Evolutionary conservation across 2,113 vertebrate genomes (phyloP).

Genomic region (Bos javanicus): DNA sequence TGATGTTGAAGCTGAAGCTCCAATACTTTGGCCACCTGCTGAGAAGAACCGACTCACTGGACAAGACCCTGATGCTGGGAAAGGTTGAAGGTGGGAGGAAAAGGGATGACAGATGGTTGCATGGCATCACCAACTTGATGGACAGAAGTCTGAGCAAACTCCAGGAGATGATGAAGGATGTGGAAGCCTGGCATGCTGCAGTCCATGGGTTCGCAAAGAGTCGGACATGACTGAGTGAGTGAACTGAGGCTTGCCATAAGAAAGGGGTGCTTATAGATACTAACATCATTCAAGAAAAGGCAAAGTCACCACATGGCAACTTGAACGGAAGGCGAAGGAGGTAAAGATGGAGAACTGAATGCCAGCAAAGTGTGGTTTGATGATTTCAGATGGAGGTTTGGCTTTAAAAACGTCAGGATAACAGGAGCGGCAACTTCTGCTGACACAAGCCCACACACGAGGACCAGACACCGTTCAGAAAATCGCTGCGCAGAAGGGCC

Average conservation of each 20-base stretch:
- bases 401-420: not conserved
- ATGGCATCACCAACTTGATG: not conserved
- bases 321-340: not conserved
- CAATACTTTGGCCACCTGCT: not conserved
- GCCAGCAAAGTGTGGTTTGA: not conserved
- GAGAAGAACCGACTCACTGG: fast-evolving
- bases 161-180: not conserved
- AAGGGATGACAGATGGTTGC: not conserved
- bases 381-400: not conserved
- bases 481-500: not conserved
- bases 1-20: not conserved
- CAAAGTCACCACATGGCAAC: not conserved
- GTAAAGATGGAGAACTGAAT: not conserved
- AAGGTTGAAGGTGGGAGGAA: not conserved
- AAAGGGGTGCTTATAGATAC: not conserved
- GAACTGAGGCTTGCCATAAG: not conserved
- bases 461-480: not conserved
- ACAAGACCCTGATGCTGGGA: not conserved
- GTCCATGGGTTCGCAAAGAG: not conserved
- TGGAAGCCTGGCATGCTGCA: not conserved
- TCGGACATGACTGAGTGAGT: not conserved
- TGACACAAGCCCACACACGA: not conserved
- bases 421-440: not conserved
- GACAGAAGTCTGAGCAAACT: not conserved
- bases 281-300: not conserved